A percentile compares a stretch with the other conserved stretches of the same genome.
phyloP scores from a whole-genome alignment of 1,140 invertebrate genomes.

The Euglossa dilemma region DNA sequence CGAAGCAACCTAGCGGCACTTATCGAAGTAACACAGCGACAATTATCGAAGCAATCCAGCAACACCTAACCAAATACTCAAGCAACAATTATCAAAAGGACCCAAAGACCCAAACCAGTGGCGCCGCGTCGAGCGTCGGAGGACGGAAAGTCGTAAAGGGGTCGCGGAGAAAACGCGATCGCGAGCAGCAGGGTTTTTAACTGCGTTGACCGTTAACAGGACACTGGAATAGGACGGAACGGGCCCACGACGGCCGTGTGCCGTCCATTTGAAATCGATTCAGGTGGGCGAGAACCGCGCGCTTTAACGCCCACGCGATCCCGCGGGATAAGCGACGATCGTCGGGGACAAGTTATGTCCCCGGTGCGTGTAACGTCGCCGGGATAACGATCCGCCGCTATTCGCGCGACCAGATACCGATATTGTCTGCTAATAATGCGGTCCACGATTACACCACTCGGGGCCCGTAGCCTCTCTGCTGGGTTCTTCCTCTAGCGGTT shows the following conservation, averaged over 20 bases:
- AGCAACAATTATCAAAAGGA: background rate
- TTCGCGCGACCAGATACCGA: conserved; percentile 46
- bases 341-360: conserved; percentile 54
- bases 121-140: background rate
- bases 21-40: background rate
- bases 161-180: conserved; percentile 22
- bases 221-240: conserved; percentile 58
- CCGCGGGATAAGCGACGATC: conserved; percentile 63
- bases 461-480: background rate
- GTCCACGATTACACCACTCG: conserved; percentile 18
- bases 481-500: background rate
- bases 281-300: conserved; percentile 66
- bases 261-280: conserved; percentile 67
- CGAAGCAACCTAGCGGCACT: no score
- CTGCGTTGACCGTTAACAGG: conserved; percentile 56
- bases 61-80: no score
- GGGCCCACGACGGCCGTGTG: conserved; percentile 18
- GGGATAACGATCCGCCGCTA: conserved; percentile 58
- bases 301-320: conserved; percentile 67
- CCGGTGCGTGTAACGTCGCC: conserved; percentile 37
- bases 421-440: conserved; percentile 59
- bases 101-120: no score
- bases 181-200: conserved; percentile 29
- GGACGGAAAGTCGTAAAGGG: conserved; percentile 18
- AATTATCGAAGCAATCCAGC: background rate